phyloP scores from a whole-genome alignment of 2,888 invertebrate species.

The Sinhomidia bicolor region DNA sequence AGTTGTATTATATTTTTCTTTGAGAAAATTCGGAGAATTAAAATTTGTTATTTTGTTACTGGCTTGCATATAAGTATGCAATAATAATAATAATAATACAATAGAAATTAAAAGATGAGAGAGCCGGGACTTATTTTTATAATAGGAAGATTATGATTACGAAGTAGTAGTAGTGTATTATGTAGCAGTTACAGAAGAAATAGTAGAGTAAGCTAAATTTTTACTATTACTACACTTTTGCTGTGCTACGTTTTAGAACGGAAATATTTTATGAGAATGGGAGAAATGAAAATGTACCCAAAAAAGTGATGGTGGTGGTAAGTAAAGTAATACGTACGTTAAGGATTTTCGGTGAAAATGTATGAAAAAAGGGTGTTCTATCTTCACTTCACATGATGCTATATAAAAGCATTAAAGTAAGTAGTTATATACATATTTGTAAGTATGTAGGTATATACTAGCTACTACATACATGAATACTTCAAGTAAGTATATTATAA shows the following conservation, averaged over 20 bases:
- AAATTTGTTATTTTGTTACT: not conserved
- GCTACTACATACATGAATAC: not conserved
- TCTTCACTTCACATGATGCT: conserved; percentile 18
- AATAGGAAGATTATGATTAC: not conserved
- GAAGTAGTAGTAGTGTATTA: not conserved
- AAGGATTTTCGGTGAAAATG: conserved; percentile 44
- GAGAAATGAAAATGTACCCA: conserved; percentile 48
- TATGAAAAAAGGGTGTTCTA: conserved; percentile 67
- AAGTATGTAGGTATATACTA: not conserved
- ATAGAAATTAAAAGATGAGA: not conserved
- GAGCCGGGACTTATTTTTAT: conserved; percentile 58
- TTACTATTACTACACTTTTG: not conserved
- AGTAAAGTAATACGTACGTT: not conserved
- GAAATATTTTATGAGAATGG: conserved; percentile 53
- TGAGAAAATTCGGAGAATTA: conserved; percentile 47
- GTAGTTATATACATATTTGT: not conserved
- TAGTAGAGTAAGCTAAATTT: not conserved
- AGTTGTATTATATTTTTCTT: conserved; percentile 4
- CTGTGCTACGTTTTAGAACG: conserved; percentile 15
- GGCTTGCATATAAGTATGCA: not conserved
- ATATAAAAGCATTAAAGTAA: conserved; percentile 44
- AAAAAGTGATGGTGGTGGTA: not conserved
- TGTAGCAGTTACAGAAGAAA: not conserved
- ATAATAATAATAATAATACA: conserved; percentile 4
- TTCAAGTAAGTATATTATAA: conserved; percentile 32